These are phyloP conservation scores for Atta cephalotes DNA, from an alignment of 1,140 invertebrate species.

Conservation along the genomic window DNA sequence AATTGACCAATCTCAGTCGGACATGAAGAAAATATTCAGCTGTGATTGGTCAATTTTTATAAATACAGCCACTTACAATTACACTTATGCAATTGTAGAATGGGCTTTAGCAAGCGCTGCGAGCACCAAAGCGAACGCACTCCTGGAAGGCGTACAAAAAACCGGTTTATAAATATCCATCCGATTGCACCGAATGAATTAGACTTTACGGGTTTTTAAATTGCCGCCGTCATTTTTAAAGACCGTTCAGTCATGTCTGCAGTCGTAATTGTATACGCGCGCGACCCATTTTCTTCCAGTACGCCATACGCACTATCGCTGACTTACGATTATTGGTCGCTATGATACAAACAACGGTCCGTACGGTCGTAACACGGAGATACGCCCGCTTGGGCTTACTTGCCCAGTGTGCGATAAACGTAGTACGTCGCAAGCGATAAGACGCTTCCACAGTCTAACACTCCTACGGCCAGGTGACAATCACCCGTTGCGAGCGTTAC, in stretches of 20 bases:
- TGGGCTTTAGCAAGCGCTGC: too few relatives aligned
- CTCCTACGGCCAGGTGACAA: slow-evolving; percentile 38
- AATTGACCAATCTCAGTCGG: too few relatives aligned
- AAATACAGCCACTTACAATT: too few relatives aligned
- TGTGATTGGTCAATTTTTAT: too few relatives aligned
- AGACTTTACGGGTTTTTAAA: slow-evolving; percentile 27
- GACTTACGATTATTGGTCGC: slow-evolving; percentile 39
- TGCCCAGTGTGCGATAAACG: slow-evolving; percentile 47
- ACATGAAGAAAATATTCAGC: too few relatives aligned
- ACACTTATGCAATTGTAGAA: too few relatives aligned
- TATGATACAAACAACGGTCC: slow-evolving; percentile 42
- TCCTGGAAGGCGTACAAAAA: neutral
- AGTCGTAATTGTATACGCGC: slow-evolving; percentile 30
- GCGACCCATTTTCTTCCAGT: slow-evolving; percentile 41
- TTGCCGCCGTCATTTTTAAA: slow-evolving; percentile 42
- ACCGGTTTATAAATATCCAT: slow-evolving; percentile 13
- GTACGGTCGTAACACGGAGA: slow-evolving; percentile 43
- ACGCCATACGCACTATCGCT: slow-evolving; percentile 24
- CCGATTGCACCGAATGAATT: slow-evolving; percentile 13
- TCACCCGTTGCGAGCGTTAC: slow-evolving; percentile 10
- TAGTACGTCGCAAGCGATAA: slow-evolving; percentile 44
- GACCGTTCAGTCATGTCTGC: neutral
- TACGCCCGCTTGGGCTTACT: slow-evolving; percentile 48
- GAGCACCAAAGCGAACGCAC: too few relatives aligned
- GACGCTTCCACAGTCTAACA: neutral